These are phyloP conservation scores for Pammene fasciana DNA, from an alignment of 2,888 invertebrate species.

Conservation along the genomic window DNA sequence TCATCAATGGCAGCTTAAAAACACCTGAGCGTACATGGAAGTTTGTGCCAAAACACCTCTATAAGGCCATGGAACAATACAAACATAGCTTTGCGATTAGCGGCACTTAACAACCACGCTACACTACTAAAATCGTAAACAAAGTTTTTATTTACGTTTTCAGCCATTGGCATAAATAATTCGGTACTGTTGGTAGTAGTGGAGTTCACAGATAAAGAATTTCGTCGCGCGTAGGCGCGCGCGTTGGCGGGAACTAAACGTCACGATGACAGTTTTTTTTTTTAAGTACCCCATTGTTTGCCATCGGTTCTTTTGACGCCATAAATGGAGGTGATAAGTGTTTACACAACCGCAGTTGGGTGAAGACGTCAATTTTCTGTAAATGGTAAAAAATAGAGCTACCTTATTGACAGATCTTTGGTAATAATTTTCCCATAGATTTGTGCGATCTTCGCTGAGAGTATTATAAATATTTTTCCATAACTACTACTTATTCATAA, in stretches of 20 bases:
- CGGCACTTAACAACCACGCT: neutral
- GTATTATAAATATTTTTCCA: conserved; percentile 11
- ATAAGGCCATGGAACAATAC: conserved; percentile 8
- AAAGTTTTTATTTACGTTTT: conserved; percentile 10
- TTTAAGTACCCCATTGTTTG: conserved; percentile 47
- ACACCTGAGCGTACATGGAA: conserved; percentile 2
- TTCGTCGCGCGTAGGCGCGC: conserved; percentile 40
- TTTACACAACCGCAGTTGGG: conserved; percentile 49
- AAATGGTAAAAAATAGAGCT: conserved; percentile 44
- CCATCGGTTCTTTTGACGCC: conserved; percentile 52
- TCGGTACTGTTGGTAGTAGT: conserved; percentile 25
- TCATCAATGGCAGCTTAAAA: conserved; percentile 1
- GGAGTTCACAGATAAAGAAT: conserved; percentile 39
- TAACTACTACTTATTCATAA: conserved; percentile 1
- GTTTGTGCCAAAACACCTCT: conserved; percentile 19
- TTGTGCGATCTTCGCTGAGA: conserved; percentile 1
- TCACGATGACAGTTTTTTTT: conserved; percentile 55
- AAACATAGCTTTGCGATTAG: conserved; percentile 9
- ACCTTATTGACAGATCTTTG: conserved; percentile 36
- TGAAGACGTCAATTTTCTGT: conserved; percentile 44
- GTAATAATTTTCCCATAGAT: conserved; percentile 25
- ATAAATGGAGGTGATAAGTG: conserved; percentile 51
- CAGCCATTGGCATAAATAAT: conserved; percentile 4
- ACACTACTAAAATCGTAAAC: conserved; percentile 9
- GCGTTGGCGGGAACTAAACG: conserved; percentile 57